Conservation (phyloP, 2,113 vertebrate genomes). For the cat (Felis catus) region F.catus_Fca126_mat1.0 CM031421.1:91653501-91654000, state of each 20-base stretch:
- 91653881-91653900: constrained; percentile 26
- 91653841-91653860: constrained; percentile 67
- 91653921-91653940: constrained; percentile 40
- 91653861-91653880: constrained; percentile 58
- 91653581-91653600: constrained; percentile 74
- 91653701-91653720: constrained; percentile 11
- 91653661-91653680: constrained; percentile 68
- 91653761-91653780: constrained; percentile 78
- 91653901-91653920: not conserved
- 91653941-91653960: not conserved
- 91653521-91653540: not conserved
- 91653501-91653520: not conserved
- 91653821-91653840: constrained; percentile 61
- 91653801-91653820: constrained; percentile 75
- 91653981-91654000: not conserved
- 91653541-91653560: constrained; percentile 4
- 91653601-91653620: constrained; percentile 76
- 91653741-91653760: constrained; percentile 72
- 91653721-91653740: constrained; percentile 69
- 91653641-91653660: constrained; percentile 67
- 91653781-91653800: constrained; percentile 73
- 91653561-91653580: constrained; percentile 56
- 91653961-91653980: not conserved
- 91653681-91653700: constrained; percentile 79
- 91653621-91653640: constrained; percentile 70